phyloP scores from a whole-genome alignment of 2,888 invertebrate genomes.

The Conomelus anceps region DNA sequence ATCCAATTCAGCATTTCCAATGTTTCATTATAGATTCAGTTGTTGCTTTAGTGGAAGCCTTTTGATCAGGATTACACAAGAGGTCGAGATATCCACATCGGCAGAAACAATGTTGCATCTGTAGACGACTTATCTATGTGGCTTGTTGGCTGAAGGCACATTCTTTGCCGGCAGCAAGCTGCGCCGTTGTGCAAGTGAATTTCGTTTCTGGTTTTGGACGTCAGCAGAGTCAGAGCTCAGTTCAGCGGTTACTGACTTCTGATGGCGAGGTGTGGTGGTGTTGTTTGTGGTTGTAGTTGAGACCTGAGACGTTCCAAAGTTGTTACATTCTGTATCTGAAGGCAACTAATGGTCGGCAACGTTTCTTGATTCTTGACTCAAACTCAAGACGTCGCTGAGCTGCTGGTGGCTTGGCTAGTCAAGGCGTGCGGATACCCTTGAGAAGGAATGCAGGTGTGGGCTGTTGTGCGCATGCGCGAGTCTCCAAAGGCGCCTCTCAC shows the following conservation, averaged over 20 bases:
- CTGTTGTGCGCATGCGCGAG: background rate
- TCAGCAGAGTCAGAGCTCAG: background rate
- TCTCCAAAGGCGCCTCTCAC: constrained; percentile 1
- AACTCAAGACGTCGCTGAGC: background rate
- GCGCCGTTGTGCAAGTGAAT: background rate
- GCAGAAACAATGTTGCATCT: background rate
- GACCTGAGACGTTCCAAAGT: background rate
- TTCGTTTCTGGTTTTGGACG: background rate
- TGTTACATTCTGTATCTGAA: background rate
- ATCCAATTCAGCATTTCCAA: no score
- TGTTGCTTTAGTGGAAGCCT: background rate
- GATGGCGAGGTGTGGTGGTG: background rate
- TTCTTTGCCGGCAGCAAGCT: background rate
- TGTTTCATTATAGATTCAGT: background rate
- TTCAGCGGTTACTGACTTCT: background rate
- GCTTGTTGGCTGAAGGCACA: background rate
- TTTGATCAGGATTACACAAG: background rate
- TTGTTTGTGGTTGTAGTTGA: background rate
- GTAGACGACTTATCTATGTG: background rate
- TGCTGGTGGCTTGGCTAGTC: background rate
- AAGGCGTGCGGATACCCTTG: background rate
- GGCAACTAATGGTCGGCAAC: background rate
- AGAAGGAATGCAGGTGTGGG: constrained; percentile 13
- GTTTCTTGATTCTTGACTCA: background rate
- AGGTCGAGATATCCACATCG: background rate